phyloP scores from a whole-genome alignment of 2,113 vertebrate species.

The Bettongia penicillata region DNA sequence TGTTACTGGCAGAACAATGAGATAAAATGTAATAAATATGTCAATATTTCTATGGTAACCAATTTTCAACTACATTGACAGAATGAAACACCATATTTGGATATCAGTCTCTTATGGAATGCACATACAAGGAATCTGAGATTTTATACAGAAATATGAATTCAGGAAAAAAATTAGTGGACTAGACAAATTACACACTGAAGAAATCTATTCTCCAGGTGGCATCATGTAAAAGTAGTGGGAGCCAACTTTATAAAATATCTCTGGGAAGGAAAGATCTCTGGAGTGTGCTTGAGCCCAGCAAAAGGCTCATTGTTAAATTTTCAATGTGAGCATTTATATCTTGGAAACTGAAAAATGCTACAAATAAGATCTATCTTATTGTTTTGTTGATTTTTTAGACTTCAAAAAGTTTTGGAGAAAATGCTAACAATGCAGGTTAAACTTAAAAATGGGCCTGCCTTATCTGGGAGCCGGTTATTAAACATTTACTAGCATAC shows the following conservation, averaged over 20 bases:
- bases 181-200: not conserved
- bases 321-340: not conserved
- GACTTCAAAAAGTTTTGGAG: not conserved
- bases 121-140: not conserved
- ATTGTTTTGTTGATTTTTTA: not conserved
- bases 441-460: not conserved
- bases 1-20: not conserved
- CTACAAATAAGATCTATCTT: not conserved
- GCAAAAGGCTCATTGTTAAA: not conserved
- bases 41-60: not conserved
- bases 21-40: not conserved
- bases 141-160: not conserved
- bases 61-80: not conserved
- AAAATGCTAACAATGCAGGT: not conserved
- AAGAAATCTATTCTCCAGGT: not conserved
- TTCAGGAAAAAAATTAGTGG: not conserved
- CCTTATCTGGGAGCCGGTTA: not conserved
- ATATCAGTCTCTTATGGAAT: not conserved
- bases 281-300: not conserved
- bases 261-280: not conserved
- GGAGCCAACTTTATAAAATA: not conserved
- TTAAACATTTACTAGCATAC: not conserved
- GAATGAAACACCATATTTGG: not conserved
- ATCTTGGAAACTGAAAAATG: not conserved
- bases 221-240: not conserved